phyloP scores from a whole-genome alignment of 1,140 invertebrate genomes.

The Latrodectus geometricus region DNA sequence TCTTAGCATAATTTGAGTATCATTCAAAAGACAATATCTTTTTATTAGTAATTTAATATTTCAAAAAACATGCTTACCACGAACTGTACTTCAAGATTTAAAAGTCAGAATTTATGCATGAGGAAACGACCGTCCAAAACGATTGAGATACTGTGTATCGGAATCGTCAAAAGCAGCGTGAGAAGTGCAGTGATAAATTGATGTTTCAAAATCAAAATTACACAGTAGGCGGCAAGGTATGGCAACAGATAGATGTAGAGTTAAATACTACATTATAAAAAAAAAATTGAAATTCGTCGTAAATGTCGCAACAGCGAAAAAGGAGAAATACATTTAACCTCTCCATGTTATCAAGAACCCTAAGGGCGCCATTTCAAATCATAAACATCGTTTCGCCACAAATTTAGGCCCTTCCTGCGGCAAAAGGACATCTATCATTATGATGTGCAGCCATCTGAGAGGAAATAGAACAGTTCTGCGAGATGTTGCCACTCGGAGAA shows the following conservation, averaged over 20 bases:
- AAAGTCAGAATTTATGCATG: too few species aligned
- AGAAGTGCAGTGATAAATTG: not conserved
- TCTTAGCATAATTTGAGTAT: too few species aligned
- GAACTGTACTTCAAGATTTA: too few species aligned
- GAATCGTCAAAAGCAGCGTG: not conserved
- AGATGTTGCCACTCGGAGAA: constrained; percentile 41
- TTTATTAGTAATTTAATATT: too few species aligned
- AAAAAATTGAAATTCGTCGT: too few species aligned
- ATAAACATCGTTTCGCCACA: constrained; percentile 32
- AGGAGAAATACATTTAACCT: constrained; percentile 12
- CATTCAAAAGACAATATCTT: too few species aligned
- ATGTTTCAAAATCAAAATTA: constrained; percentile 19
- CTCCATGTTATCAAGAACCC: constrained; percentile 17
- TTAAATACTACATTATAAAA: too few species aligned
- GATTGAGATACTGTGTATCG: not conserved
- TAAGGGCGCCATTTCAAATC: constrained; percentile 23
- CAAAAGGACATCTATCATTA: constrained; percentile 43
- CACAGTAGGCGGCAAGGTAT: not conserved
- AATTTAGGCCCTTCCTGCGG: constrained; percentile 24
- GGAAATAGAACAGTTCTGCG: constrained; percentile 5
- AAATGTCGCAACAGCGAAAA: too few species aligned
- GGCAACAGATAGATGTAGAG: too few species aligned
- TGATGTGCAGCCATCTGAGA: constrained; percentile 37
- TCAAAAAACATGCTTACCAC: too few species aligned
- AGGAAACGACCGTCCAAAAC: too few species aligned